These are phyloP conservation scores for Platysteira castanea DNA, from an alignment of 2,113 vertebrate species.

Conservation along the genomic window DNA sequence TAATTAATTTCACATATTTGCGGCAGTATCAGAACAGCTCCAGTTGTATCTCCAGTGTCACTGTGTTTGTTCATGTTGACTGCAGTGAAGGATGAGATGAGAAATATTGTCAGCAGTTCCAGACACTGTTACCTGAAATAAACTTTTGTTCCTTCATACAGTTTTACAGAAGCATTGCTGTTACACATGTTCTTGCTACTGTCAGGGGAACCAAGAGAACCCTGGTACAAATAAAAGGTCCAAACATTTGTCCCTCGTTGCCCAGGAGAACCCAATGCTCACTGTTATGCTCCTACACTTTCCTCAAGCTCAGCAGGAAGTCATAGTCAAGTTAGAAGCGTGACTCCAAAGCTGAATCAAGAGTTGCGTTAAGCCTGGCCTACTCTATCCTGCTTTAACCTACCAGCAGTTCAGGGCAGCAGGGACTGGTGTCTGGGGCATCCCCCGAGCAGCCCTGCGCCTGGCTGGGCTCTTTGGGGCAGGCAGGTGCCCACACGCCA, in stretches of 20 bases:
- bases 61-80: neutral
- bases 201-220: neutral
- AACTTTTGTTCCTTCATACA: neutral
- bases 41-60: neutral
- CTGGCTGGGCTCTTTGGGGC: neutral
- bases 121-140: neutral
- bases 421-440: too few relatives aligned
- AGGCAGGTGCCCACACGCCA: neutral
- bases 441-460: neutral
- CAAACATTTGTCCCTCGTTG: rapidly evolving
- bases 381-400: neutral
- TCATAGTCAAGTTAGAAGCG: rapidly evolving
- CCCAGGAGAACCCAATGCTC: neutral
- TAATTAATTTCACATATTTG: neutral
- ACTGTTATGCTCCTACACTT: too few relatives aligned
- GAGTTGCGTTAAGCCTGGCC: neutral
- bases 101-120: neutral
- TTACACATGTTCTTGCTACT: rapidly evolving
- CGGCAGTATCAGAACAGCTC: neutral
- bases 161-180: neutral
- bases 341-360: neutral
- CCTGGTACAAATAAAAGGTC: neutral
- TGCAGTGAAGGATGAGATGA: neutral
- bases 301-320: neutral
- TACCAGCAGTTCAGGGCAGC: neutral